Evolutionary conservation across 2,797 vertebrate species (phyloP).

Genomic region (Eulemur mongoz): DNA sequence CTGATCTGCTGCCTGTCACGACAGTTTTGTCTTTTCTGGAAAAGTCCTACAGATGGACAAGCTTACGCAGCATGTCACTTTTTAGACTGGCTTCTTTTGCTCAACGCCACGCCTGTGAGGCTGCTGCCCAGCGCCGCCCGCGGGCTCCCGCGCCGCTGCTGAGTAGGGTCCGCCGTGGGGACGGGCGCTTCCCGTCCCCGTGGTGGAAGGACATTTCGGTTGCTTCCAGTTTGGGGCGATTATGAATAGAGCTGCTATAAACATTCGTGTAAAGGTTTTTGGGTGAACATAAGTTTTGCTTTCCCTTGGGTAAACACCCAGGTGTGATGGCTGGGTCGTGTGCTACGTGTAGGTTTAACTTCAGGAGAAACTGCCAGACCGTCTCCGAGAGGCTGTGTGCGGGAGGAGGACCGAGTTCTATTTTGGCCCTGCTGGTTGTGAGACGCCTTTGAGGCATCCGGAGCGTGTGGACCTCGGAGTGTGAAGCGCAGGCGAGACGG

Average conservation of each 20-base stretch:
- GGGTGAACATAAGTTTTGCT: neutral
- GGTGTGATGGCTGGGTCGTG: neutral
- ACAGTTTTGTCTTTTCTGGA: neutral
- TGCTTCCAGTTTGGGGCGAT: neutral
- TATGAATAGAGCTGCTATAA: neutral
- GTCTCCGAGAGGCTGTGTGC: neutral
- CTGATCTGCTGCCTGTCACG: neutral
- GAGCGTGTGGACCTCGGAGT: neutral
- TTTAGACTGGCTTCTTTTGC: neutral
- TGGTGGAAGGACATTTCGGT: neutral
- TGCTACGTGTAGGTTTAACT: neutral
- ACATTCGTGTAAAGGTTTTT: neutral
- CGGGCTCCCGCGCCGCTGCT: neutral
- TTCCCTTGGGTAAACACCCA: neutral
- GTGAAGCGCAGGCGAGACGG: neutral
- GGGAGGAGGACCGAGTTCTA: neutral
- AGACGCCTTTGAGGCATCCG: neutral
- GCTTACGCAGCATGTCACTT: neutral
- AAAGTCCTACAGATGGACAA: neutral
- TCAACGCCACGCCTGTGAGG: neutral
- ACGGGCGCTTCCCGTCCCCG: neutral
- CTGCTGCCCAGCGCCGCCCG: fast-evolving
- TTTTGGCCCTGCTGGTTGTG: neutral
- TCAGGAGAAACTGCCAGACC: fast-evolving
- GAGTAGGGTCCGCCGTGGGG: neutral